These are phyloP conservation scores for Hemibagrus wyckioides DNA, from an alignment of 2,113 vertebrate species.

Conservation along the genomic window DNA sequence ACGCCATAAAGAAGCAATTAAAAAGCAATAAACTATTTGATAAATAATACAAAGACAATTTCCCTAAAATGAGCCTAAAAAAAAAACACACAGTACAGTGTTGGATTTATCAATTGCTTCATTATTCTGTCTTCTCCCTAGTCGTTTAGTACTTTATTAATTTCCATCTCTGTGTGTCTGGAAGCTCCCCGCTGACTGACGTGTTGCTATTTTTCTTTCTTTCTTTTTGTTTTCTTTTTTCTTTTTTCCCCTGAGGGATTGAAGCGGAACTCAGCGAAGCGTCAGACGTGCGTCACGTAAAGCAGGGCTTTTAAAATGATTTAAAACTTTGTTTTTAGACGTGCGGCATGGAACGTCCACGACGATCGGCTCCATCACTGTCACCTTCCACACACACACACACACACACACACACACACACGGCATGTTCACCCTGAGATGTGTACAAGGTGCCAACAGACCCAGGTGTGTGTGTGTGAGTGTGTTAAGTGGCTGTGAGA, in stretches of 20 bases:
- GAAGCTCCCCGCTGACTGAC: slow-evolving; percentile 17
- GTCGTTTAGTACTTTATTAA: slow-evolving; percentile 30
- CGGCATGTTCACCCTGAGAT: not conserved
- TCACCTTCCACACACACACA: not conserved
- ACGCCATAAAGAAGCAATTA: slow-evolving; percentile 34
- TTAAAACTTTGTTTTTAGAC: not conserved
- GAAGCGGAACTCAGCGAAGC: not conserved
- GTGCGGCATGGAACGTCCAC: not conserved
- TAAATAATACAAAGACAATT: slow-evolving; percentile 6
- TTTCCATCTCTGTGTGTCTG: not conserved
- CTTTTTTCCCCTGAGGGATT: not conserved
- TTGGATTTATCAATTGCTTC: slow-evolving; percentile 6
- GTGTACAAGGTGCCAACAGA: slow-evolving; percentile 37
- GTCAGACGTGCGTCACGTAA: not conserved
- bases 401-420: not conserved
- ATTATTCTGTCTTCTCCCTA: slow-evolving; percentile 15
- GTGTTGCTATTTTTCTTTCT: not conserved
- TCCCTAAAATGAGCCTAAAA: not conserved
- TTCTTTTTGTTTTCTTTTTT: not conserved
- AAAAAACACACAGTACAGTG: not conserved
- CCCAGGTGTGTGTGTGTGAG: slow-evolving; percentile 41
- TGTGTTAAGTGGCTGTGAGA: slow-evolving; percentile 53
- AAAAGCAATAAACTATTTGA: slow-evolving; percentile 40
- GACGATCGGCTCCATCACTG: not conserved
- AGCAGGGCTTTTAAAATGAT: slow-evolving; percentile 2